Percentiles rank a stretch among this genome's conserved stretches.
These are phyloP conservation scores for Eustalomyia histrio DNA, from an alignment of 2,888 invertebrate species.

Conservation along the genomic window DNA sequence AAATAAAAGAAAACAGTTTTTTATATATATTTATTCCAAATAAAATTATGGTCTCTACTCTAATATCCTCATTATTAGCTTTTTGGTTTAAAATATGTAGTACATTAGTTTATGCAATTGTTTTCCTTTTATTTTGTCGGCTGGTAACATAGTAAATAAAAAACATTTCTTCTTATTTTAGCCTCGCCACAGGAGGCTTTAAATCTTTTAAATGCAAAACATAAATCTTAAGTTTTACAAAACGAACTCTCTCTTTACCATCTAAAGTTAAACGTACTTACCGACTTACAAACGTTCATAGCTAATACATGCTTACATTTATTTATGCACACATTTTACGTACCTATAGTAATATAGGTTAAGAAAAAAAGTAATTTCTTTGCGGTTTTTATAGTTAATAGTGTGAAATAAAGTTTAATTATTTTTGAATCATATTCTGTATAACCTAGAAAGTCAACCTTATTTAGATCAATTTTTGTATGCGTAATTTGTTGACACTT, in stretches of 20 bases:
- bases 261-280: neutral
- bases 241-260: constrained; percentile 26
- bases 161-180: constrained; percentile 42
- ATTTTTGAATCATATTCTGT: too few relatives aligned
- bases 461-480: too few relatives aligned
- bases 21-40: constrained; percentile 10
- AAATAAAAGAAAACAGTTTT: neutral
- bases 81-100: neutral
- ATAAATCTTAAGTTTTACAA: constrained; percentile 65
- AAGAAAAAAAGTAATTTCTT: neutral
- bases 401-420: too few relatives aligned
- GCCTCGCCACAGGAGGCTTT: constrained; percentile 60
- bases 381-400: too few relatives aligned
- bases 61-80: neutral
- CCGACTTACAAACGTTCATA: constrained; percentile 23
- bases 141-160: constrained; percentile 4
- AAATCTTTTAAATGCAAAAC: constrained; percentile 65
- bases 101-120: neutral
- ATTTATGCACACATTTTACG: neutral
- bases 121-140: constrained; percentile 22
- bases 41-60: neutral
- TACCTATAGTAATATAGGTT: neutral
- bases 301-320: constrained; percentile 9
- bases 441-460: too few relatives aligned
- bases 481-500: too few relatives aligned